Base-by-base conservation (phyloP, 2,888 invertebrate species). In the Blera fallax region DNA sequence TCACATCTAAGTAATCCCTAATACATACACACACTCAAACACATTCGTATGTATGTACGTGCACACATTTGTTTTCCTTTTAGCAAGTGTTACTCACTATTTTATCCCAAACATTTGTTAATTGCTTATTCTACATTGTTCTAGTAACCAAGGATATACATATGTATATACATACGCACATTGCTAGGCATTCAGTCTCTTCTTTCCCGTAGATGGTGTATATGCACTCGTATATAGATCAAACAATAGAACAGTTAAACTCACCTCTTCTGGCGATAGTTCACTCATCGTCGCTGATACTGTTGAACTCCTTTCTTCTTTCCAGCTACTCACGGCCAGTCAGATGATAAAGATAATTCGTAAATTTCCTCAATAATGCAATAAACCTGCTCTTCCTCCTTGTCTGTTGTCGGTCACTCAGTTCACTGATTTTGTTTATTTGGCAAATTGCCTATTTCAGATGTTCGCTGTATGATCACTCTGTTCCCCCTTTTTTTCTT, bases 241-340 rank as follows among this genome's bases (percentile, higher is more conserved):
- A 65, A 82, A 77, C 50, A 65, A 69, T 29, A n/a, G 34, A 43
- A 64, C 24, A 52, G 45, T 3, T n/a, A 87, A 87, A 93, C 95
- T 94, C 93, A 96, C 97, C 95, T 97, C 97, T 93, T 97, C 97
- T 92, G 96, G 96, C 91, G 95, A 96, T 89, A 97, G 93, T 94
- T 97, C 97, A 93, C 96, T 96, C 96, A 96, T 96, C 84, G 81
- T 85, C 34, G 32, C 18, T 60, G 73, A 67, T 80, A 69, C 81
- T 76, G 50, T 34, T 73, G 54, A 69, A 62, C 48, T 50, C 40
- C 65, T 67, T 89, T 91, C 87, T 87, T 70, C 3, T 69, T 16
- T 83, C 83, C 84, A 84, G 79, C 56, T 70, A 64, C 24, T 64
- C 69, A 74, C 84, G 34, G 69, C 50, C 52, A 37, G 45, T 48